Conservation (phyloP, 2,113 vertebrate genomes). For the Accipiter virgatus region DNA sequence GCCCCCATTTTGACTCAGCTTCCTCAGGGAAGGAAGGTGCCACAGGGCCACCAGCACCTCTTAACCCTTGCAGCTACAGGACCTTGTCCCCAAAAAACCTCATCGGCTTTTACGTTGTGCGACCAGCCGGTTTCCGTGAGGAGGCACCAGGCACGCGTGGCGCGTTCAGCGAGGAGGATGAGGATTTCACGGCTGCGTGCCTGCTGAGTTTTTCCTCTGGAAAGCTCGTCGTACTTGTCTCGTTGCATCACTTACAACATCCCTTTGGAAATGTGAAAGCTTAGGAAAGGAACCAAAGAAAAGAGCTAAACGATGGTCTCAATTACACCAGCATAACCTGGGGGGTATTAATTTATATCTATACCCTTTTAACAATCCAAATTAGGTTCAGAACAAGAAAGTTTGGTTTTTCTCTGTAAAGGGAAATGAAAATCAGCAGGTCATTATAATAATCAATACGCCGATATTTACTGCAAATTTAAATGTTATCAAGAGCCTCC, state of each 20-base stretch:
- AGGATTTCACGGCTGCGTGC: background rate
- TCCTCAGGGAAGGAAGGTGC: background rate
- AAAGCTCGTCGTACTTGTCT: background rate
- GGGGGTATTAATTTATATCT: background rate
- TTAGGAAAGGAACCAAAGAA: background rate
- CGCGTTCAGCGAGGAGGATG: background rate
- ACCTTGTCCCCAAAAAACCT: background rate
- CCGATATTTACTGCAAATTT: background rate
- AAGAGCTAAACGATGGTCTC: background rate
- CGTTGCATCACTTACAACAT: background rate
- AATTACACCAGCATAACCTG: background rate
- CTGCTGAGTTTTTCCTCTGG: background rate
- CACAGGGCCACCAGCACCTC: background rate
- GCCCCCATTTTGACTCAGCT: accelerated
- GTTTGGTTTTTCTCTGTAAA: background rate
- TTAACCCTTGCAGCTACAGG: background rate
- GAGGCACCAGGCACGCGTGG: accelerated
- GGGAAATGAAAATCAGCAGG: background rate
- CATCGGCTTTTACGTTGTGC: accelerated
- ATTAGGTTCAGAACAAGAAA: background rate
- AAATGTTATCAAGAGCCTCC: background rate
- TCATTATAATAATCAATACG: background rate
- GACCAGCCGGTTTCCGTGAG: accelerated
- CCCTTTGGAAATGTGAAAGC: background rate
- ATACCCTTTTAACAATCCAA: background rate